Conservation (phyloP, 2,113 vertebrate genomes). For the Baryphthengus martii region DNA sequence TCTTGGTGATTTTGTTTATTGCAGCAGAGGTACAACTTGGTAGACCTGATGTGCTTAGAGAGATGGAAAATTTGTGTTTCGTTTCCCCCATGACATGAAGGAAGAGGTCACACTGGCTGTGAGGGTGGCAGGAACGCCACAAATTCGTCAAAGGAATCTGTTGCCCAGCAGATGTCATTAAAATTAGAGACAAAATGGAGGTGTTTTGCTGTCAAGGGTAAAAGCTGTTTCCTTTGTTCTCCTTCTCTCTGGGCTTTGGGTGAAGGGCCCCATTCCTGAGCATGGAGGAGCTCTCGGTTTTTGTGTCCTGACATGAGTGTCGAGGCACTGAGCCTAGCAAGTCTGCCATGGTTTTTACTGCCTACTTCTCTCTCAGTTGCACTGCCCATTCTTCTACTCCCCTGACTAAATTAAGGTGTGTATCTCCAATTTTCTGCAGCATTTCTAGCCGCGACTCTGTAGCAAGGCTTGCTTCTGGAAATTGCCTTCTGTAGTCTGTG, state of each 20-base stretch:
- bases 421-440: background rate
- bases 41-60: background rate
- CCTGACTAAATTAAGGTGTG: background rate
- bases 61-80: background rate
- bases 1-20: background rate
- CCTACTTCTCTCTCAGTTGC: background rate
- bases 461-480: background rate
- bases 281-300: background rate
- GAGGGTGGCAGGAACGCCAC: background rate
- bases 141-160: background rate
- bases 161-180: background rate
- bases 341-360: background rate
- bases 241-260: background rate
- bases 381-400: background rate
- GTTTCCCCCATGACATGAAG: background rate
- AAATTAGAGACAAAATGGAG: background rate
- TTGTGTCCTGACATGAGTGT: background rate
- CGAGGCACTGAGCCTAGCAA: background rate
- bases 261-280: background rate
- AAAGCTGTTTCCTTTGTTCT: background rate
- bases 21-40: background rate
- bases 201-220: background rate
- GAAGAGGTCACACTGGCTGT: background rate
- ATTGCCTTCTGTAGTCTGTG: background rate
- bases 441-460: background rate